Conservation (phyloP, 2,888 invertebrate species). For the Charanyca ferruginea region DNA sequence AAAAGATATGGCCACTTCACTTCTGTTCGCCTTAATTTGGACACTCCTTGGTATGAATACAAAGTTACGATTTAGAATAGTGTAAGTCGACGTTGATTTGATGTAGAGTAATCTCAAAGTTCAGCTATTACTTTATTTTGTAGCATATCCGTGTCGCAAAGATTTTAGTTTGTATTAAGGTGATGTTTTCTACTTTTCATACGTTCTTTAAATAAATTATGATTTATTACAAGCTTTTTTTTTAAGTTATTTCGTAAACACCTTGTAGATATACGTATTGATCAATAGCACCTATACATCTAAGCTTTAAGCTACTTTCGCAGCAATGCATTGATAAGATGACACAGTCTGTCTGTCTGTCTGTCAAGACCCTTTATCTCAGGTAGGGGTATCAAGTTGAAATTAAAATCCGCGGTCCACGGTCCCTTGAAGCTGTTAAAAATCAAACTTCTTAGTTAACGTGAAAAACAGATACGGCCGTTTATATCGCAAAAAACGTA, state of each 20-base stretch:
- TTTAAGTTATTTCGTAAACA: not conserved
- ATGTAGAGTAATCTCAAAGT: constrained; percentile 44
- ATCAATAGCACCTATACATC: too few relatives aligned
- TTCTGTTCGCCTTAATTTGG: constrained; percentile 78
- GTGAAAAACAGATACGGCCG: too few relatives aligned
- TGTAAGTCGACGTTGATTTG: constrained; percentile 42
- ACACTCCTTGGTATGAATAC: constrained; percentile 74
- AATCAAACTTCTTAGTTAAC: too few relatives aligned
- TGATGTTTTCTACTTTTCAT: not conserved
- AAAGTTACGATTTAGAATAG: constrained; percentile 67
- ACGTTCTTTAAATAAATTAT: not conserved
- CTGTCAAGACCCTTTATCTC: too few relatives aligned
- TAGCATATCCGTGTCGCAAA: constrained; percentile 4
- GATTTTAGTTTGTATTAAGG: not conserved
- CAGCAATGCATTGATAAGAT: too few relatives aligned
- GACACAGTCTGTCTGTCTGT: too few relatives aligned
- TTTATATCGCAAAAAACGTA: too few relatives aligned
- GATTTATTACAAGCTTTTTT: too few relatives aligned
- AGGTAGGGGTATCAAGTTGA: too few relatives aligned
- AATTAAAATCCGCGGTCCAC: too few relatives aligned
- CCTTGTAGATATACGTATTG: not conserved
- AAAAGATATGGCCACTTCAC: constrained; percentile 80
- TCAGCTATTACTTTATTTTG: constrained; percentile 39
- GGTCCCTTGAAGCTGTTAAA: too few relatives aligned
- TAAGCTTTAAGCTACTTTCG: too few relatives aligned